Base-by-base conservation (phyloP, 2,113 vertebrate species). In the Barnardius zonarius region DNA sequence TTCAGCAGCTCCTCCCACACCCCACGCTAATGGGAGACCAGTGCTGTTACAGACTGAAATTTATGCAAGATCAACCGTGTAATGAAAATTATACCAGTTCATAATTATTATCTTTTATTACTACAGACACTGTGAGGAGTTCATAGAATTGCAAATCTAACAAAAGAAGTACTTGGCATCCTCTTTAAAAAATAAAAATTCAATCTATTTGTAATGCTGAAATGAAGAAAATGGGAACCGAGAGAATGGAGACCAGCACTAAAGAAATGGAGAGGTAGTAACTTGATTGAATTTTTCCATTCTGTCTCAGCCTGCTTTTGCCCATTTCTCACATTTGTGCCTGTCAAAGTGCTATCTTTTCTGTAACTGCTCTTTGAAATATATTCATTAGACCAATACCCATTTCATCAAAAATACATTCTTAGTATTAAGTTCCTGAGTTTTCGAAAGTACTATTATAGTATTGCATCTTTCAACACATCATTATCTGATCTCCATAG, bases 61-160 rank as follows among this genome's bases (percentile, higher is more conserved):
- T 44, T 59, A 27, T 82, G 66, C 77, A 76, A 87, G 52, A 79
- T 88, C 66, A 92, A 69, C n/a, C 7, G 0, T 19, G 74, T 49
- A 69, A 89, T 90, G 90, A 92, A 86, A 94, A 94, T 89, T 39
- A 66, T 24, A 37, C 54, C 44, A 46, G 80, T 25, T 90, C 48
- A 59, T 84, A 90, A 95, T 92, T 93, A 76, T 44, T 78, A 31
- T 84, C 52, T 96, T 88, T 93, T 90, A 83, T 95, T 87, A 52
- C 39, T 84, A 3, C 57, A 87, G 80, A 22, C 0, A 0, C 81
- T 52, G 22, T 22, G 62, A 63, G 69, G 52, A 46, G 30, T 64
- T 79, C 83, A 87, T 87, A 76, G 86, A 76, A 94, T 52, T 93
- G 93, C 77, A 91, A 87, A 90, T 84, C 15, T 37, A 84, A 83